Evolutionary conservation across 2,113 vertebrate genomes (phyloP).

Genomic region (Cinclus mexicanus): DNA sequence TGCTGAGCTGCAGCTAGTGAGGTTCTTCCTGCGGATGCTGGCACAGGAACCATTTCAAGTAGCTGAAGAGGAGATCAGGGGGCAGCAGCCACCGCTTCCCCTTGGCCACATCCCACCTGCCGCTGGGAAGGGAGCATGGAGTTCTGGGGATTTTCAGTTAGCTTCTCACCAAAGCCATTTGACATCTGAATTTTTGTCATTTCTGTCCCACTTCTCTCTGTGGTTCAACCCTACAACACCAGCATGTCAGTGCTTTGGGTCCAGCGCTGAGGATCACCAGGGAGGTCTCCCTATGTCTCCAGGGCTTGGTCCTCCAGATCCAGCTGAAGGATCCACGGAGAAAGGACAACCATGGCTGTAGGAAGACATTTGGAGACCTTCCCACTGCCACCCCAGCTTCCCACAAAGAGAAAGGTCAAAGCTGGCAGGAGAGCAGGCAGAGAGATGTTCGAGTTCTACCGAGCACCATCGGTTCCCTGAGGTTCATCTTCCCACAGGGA

Average conservation of each 20-base stretch:
- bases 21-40: background rate
- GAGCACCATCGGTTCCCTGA: background rate
- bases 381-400: background rate
- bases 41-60: background rate
- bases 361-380: background rate
- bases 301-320: background rate
- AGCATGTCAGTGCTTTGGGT: background rate
- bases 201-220: rapidly evolving
- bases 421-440: background rate
- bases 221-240: background rate
- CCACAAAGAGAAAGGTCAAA: background rate
- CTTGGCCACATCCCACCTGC: background rate
- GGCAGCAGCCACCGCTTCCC: background rate
- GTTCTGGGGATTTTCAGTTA: background rate
- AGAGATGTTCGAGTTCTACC: background rate
- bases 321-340: background rate
- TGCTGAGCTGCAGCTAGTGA: background rate
- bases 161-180: background rate
- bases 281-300: background rate
- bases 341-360: background rate
- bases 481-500: background rate
- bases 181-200: background rate
- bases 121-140: rapidly evolving
- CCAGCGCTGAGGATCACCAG: background rate
- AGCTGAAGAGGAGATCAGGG: background rate